These are phyloP conservation scores for Corythornis cristatus DNA, from an alignment of 2,113 vertebrate species.

Conservation along the genomic window DNA sequence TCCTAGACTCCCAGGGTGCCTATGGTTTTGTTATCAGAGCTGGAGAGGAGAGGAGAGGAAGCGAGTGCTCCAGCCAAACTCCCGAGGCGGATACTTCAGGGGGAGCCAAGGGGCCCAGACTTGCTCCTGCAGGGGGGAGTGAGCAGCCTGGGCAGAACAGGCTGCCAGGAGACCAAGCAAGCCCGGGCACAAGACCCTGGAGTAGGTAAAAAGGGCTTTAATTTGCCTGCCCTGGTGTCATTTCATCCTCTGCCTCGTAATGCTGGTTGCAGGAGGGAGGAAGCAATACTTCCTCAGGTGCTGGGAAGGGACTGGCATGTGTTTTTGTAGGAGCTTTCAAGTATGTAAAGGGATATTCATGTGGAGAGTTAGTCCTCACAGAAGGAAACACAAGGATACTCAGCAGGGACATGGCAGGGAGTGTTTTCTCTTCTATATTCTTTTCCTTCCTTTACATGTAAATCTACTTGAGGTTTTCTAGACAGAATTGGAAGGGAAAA, in stretches of 20 bases:
- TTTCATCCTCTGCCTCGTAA: neutral
- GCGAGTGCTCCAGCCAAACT: rapidly evolving
- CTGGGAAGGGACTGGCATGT: rapidly evolving
- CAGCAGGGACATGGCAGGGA: neutral
- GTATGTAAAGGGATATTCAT: neutral
- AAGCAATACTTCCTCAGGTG: neutral
- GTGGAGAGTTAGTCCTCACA: neutral
- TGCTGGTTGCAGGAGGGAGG: neutral
- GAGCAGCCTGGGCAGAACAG: neutral
- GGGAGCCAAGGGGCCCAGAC: neutral
- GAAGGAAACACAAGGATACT: neutral
- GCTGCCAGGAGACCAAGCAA: neutral
- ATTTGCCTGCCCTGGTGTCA: neutral
- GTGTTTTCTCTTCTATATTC: neutral
- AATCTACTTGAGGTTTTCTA: neutral
- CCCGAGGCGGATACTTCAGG: neutral
- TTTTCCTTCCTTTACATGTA: neutral
- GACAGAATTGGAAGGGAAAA: neutral
- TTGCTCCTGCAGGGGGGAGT: neutral
- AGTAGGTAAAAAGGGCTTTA: neutral
- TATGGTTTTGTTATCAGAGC: neutral
- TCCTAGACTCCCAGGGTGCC: neutral
- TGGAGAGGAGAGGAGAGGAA: neutral
- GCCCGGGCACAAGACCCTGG: neutral
- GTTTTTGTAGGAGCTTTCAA: neutral